phyloP scores from a whole-genome alignment of 2,888 invertebrate genomes.

The Diaphora mendica region DNA sequence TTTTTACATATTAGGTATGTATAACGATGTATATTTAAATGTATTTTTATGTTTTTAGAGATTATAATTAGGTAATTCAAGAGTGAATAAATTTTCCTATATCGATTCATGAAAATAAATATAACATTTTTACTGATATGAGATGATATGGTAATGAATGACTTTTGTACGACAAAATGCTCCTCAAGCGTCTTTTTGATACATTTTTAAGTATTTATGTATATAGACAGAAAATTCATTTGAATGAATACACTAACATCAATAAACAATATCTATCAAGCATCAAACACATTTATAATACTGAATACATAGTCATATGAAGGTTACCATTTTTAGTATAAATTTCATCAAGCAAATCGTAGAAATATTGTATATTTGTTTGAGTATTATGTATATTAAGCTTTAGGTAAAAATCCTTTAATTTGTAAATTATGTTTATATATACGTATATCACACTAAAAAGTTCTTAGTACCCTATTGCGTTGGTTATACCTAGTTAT shows the following conservation, averaged over 20 bases:
- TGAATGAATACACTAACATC: constrained; percentile 34
- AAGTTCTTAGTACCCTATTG: constrained; percentile 66
- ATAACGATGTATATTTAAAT: not conserved
- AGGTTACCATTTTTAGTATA: constrained; percentile 58
- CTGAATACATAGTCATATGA: constrained; percentile 56
- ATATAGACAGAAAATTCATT: constrained; percentile 44
- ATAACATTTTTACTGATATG: constrained; percentile 69
- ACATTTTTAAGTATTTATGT: constrained; percentile 27
- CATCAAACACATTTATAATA: constrained; percentile 59
- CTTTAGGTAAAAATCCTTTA: constrained; percentile 70
- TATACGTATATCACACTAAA: constrained; percentile 55
- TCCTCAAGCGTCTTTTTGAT: constrained; percentile 53
- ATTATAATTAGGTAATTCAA: not conserved
- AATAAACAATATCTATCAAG: constrained; percentile 49
- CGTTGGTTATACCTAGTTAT: constrained; percentile 70
- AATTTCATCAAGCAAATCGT: constrained; percentile 64
- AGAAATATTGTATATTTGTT: constrained; percentile 58
- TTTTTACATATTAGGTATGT: not conserved
- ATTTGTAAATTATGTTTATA: constrained; percentile 22
- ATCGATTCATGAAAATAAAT: constrained; percentile 44
- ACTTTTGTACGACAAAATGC: constrained; percentile 73
- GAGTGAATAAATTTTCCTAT: not conserved
- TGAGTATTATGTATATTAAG: constrained; percentile 58
- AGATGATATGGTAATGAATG: constrained; percentile 83
- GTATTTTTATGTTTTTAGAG: not conserved